A percentile compares a stretch with the other conserved stretches of the same genome.
Evolutionary conservation across 2,113 vertebrate species (phyloP).

Genomic region (Oreochromis spilurus): DNA sequence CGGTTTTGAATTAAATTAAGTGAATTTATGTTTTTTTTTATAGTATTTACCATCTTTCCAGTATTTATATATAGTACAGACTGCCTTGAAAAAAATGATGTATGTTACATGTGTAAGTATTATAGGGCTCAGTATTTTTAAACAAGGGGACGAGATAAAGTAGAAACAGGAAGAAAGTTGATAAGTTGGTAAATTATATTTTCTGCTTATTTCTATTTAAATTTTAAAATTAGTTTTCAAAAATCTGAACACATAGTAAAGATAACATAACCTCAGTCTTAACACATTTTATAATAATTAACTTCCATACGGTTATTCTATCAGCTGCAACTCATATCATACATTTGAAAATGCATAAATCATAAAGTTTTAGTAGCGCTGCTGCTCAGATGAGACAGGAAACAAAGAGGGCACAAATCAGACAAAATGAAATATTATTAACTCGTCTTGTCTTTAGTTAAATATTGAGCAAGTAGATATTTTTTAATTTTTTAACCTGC

Average conservation of each 20-base stretch:
- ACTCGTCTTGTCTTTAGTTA: neutral
- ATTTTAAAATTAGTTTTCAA: neutral
- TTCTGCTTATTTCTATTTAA: neutral
- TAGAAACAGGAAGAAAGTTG: neutral
- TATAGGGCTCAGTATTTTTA: neutral
- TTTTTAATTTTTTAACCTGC: neutral
- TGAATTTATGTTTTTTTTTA: neutral
- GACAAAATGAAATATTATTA: neutral
- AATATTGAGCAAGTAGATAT: neutral
- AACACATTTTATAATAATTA: neutral
- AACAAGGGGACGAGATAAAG: neutral
- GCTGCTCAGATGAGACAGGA: neutral
- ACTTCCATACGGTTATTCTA: neutral
- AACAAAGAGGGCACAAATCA: neutral
- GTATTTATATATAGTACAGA: neutral
- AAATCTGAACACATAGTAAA: neutral
- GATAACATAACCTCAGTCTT: neutral
- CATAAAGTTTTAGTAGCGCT: neutral
- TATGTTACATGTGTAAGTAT: neutral
- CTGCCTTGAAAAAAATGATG: neutral
- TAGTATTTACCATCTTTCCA: neutral
- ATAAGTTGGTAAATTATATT: neutral
- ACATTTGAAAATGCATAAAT: neutral
- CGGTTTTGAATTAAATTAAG: neutral
- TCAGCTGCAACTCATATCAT: neutral